Conservation (phyloP, 2,113 vertebrate genomes). For the Aythya baeri region DNA sequence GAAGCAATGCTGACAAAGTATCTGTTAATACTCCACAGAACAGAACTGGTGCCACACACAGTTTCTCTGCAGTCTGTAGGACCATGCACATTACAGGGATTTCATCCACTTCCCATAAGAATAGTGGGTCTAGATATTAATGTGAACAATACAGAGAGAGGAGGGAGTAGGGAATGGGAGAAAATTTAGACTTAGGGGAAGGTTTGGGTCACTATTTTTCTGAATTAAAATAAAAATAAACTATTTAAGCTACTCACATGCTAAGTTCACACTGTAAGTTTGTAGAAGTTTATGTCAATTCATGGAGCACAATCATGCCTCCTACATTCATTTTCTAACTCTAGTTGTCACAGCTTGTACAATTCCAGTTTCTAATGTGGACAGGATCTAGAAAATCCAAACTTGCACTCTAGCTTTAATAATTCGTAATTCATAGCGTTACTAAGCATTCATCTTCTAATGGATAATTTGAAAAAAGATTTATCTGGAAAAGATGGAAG, state of each 20-base stretch:
- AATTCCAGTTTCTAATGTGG: background rate
- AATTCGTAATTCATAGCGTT: background rate
- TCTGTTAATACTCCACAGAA: background rate
- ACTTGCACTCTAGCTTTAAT: background rate
- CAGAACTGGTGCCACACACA: fast-evolving
- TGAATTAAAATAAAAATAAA: background rate
- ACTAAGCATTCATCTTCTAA: background rate
- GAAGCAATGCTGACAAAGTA: background rate
- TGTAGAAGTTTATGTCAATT: background rate
- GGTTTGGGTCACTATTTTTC: background rate
- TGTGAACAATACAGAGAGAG: background rate
- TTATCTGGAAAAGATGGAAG: background rate
- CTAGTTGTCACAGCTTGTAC: background rate
- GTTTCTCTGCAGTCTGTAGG: fast-evolving
- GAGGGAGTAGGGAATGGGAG: background rate
- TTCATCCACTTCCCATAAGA: background rate
- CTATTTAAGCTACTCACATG: background rate
- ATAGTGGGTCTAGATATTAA: background rate
- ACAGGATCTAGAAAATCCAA: background rate
- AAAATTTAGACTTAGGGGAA: background rate
- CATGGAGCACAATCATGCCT: background rate
- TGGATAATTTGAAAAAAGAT: background rate
- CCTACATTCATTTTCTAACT: background rate
- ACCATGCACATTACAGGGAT: fast-evolving
- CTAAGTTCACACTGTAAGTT: background rate